These are phyloP conservation scores for Caenorhabditis latens DNA, from an alignment of 1,140 invertebrate species.

Conservation along the genomic window DNA sequence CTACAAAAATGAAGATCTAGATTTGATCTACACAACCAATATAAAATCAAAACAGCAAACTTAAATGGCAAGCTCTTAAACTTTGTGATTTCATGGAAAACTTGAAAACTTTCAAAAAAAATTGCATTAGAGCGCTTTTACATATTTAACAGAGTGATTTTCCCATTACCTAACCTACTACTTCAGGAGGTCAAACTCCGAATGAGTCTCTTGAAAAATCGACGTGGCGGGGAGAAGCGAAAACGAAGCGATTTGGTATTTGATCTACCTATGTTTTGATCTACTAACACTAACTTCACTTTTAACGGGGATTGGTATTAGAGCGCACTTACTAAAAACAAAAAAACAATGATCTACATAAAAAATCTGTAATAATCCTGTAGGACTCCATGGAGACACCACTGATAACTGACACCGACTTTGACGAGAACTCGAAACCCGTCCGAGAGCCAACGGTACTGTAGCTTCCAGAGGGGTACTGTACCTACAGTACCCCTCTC, in stretches of 20 bases:
- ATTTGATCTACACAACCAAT: too few species aligned
- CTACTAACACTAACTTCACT: neutral
- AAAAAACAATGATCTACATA: neutral
- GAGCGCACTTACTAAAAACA: neutral
- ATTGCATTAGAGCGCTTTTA: too few species aligned
- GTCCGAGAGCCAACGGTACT: slow-evolving; percentile 7
- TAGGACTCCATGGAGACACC: slow-evolving; percentile 24
- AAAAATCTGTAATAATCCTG: neutral
- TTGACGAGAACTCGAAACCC: slow-evolving; percentile 43
- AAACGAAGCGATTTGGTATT: neutral
- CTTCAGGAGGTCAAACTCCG: slow-evolving; percentile 14
- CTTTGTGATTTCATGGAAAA: neutral
- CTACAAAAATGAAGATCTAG: too few species aligned
- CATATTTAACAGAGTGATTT: too few species aligned
- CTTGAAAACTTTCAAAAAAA: neutral
- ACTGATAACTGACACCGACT: slow-evolving; percentile 27
- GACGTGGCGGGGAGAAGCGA: neutral
- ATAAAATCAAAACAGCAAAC: too few species aligned
- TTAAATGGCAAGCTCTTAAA: too few species aligned
- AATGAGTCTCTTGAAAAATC: neutral
- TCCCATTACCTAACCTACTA: neutral
- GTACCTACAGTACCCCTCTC: neutral
- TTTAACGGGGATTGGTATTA: neutral
- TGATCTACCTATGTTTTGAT: neutral
- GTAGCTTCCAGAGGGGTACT: neutral